Percentiles rank a stretch among this genome's conserved stretches.
phyloP scores from a whole-genome alignment of 1,140 invertebrate species.

The Notospermus geniculatus region DNA sequence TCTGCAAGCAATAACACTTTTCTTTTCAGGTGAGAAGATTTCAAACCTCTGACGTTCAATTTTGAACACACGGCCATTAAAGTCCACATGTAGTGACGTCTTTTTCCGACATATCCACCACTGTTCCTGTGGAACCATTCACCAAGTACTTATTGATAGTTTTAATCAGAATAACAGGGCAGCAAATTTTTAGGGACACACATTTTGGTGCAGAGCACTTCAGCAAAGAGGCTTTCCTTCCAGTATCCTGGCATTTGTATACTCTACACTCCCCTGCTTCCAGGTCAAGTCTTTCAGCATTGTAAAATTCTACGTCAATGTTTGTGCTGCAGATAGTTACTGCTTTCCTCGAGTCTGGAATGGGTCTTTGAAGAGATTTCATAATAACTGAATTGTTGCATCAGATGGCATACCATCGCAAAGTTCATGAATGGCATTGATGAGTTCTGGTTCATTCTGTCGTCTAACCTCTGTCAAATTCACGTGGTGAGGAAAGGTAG shows the following conservation, averaged over 20 bases:
- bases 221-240: background rate
- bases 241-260: background rate
- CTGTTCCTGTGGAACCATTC: background rate
- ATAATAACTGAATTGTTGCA: background rate
- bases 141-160: background rate
- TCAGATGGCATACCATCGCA: background rate
- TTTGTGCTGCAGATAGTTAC: background rate
- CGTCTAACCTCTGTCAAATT: background rate
- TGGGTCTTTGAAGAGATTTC: background rate
- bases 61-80: background rate
- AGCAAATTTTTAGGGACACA: background rate
- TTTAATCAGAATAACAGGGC: background rate
- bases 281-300: background rate
- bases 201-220: background rate
- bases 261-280: background rate
- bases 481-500: constrained; percentile 1
- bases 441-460: background rate
- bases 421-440: background rate
- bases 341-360: background rate
- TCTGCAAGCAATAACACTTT: background rate
- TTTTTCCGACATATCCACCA: background rate
- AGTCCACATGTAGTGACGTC: background rate
- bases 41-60: background rate
- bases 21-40: background rate
- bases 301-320: background rate